A percentile compares a stretch with the other conserved stretches of the same genome.
Conservation (phyloP, 30 jellyfish, hydroid and myxozoan species). For the Chrysaora quinquecirrha region DNA sequence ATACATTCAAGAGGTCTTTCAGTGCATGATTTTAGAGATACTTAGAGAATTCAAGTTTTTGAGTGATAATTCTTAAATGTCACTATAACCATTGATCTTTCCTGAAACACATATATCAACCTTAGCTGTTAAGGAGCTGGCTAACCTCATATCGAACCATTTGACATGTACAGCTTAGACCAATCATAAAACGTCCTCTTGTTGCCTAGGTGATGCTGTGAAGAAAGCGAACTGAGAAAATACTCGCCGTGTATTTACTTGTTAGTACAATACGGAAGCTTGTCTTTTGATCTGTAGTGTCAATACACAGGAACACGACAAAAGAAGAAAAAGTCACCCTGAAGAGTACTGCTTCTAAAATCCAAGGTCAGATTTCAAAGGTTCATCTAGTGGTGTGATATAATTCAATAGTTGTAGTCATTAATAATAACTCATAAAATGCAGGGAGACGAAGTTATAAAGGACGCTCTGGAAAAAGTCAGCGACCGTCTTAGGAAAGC, state of each 20-base stretch:
- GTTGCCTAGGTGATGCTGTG: not conserved
- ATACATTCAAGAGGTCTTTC: no score
- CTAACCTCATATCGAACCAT: no score
- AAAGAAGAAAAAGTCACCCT: not conserved
- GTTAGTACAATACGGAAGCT: not conserved
- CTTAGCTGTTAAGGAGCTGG: no score
- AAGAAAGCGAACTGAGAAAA: not conserved
- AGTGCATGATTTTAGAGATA: no score
- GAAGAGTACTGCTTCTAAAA: not conserved
- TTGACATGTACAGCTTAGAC: no score
- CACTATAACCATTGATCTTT: no score
- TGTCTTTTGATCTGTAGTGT: not conserved
- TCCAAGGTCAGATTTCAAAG: conserved; percentile 4
- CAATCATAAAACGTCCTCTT: no score
- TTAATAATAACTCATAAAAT: not conserved
- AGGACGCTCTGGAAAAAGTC: conserved; percentile 67
- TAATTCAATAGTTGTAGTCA: not conserved
- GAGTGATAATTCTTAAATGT: no score
- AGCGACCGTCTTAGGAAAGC: conserved; percentile 82
- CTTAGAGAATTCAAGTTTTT: no score
- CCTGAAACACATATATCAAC: no score
- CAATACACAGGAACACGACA: not conserved
- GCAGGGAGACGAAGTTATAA: conserved; percentile 53
- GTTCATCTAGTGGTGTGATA: not conserved
- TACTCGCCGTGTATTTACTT: not conserved